Conservation (phyloP, 2,888 invertebrate species). For the Parnassius smintheus region DNA sequence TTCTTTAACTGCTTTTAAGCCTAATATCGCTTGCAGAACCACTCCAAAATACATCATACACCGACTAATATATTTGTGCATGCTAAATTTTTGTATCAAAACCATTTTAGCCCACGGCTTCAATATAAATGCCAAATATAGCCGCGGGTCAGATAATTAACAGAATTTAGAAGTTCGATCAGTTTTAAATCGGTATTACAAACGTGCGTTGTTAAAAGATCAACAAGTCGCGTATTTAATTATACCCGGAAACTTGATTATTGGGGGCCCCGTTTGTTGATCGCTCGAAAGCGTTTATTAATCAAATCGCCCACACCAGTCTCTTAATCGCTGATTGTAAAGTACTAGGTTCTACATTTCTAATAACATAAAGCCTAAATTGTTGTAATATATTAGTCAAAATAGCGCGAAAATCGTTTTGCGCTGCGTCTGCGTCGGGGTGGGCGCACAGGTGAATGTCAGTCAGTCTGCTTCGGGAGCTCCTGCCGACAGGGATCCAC, state of each 20-base stretch:
- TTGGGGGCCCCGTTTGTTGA: constrained; percentile 54
- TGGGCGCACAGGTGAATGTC: constrained; percentile 69
- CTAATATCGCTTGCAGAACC: constrained; percentile 13
- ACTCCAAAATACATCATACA: constrained; percentile 6
- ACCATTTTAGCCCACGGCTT: constrained; percentile 24
- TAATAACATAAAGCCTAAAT: constrained; percentile 76
- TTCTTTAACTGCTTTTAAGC: constrained; percentile 6
- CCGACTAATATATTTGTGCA: constrained; percentile 13
- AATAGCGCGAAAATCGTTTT: constrained; percentile 80
- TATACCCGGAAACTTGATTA: constrained; percentile 55
- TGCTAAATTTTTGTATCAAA: constrained; percentile 21
- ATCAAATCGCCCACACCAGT: constrained; percentile 63
- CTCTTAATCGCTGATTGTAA: constrained; percentile 42
- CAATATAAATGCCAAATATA: constrained; percentile 29
- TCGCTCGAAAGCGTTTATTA: constrained; percentile 55
- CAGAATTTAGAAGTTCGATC: constrained; percentile 29
- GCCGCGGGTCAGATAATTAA: constrained; percentile 28
- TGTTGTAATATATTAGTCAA: constrained; percentile 78
- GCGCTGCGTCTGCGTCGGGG: constrained; percentile 68
- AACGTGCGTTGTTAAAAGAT: constrained; percentile 18
- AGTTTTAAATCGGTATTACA: constrained; percentile 29
- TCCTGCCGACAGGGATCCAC: constrained; percentile 74
- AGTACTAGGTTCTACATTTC: constrained; percentile 45
- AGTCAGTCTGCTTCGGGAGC: constrained; percentile 76
- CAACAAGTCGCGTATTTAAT: constrained; percentile 35